Conservation (phyloP, 1,140 invertebrate species). For the Phenacoccus solenopsis region DNA sequence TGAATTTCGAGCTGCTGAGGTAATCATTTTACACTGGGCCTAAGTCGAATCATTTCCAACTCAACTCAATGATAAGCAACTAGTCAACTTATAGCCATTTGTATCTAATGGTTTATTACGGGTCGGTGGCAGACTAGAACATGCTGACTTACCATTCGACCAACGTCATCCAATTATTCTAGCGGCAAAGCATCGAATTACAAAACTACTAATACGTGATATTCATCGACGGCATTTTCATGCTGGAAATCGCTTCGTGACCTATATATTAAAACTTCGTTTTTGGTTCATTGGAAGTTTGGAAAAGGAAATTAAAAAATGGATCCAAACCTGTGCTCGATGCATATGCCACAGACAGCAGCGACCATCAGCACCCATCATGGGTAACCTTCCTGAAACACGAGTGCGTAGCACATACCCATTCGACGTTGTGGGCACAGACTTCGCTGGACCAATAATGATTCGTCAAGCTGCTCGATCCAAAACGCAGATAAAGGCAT, state of each 20-base stretch:
- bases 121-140: constrained; percentile 24
- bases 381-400: not conserved
- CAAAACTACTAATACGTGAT: constrained; percentile 11
- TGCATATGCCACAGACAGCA: not conserved
- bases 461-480: not conserved
- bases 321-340: not conserved
- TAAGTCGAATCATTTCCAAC: constrained; percentile 11
- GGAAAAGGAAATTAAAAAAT: not conserved
- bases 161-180: constrained; percentile 25
- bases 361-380: not conserved
- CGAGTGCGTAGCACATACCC: not conserved
- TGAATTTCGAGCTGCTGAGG: not conserved
- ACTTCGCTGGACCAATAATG: not conserved
- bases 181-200: constrained; percentile 6
- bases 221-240: not conserved
- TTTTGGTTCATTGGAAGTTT: not conserved
- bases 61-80: too few relatives aligned
- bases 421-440: not conserved
- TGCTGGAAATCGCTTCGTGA: not conserved
- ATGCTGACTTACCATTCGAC: constrained; percentile 19
- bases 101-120: constrained; percentile 21
- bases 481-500: not conserved
- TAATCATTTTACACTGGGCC: not conserved
- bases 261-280: not conserved
- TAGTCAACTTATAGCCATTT: constrained; percentile 5